Evolutionary conservation across 2,113 vertebrate genomes (phyloP), one percentile per base, ranked within the genome.

Genomic region (Sisor rabdophorus): DNA sequence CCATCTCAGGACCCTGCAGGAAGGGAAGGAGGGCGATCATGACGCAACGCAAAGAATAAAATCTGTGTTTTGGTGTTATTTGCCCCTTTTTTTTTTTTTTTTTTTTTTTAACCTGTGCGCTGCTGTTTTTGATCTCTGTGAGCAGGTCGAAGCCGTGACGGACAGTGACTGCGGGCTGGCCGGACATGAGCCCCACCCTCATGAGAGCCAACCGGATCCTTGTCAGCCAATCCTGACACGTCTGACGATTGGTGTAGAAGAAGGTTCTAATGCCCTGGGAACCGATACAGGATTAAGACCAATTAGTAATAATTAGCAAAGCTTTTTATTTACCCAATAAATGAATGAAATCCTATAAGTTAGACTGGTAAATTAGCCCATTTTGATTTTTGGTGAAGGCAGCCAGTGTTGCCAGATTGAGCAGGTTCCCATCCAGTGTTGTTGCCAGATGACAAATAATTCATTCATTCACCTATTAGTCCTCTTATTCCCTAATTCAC

Each of bases 221-320:
- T 0, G 96, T 98, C 73, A 99, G 88, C 97, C 97, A 99, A 81
- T 99, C 97, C 68, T 98, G 97, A 82, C 97, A 99, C 0, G 97
- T 99, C 87, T 99, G 97, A 15, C 97, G 94, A 82, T 98, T 99
- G 2, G 97, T 99, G 59, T 96, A 97, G 82, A 99, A 99, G 86
- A 99, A 99, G 0, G 96, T 98, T 80, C 95, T 93, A 83, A 99
- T 99, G 59, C 95, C 95, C 97, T 99, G 78, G 40, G 55, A 71
- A 26, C 55, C 15, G 17, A n/a, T 16, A 30, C 50, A 52, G 16
- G 11, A 28, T 28, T 4, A 61, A 61, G 11, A 61, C 9, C 8
- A 44, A 44, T 44, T 44, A 44, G 4, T 44, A 44, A 4, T 6
- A 9, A 36, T 36, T 36, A 36, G 7, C 3, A 7, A 36, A 36